Percentiles rank a stretch among this genome's conserved stretches.
These are phyloP conservation scores for Cottus gobio DNA, from an alignment of 2,113 vertebrate species.

Conservation along the genomic window DNA sequence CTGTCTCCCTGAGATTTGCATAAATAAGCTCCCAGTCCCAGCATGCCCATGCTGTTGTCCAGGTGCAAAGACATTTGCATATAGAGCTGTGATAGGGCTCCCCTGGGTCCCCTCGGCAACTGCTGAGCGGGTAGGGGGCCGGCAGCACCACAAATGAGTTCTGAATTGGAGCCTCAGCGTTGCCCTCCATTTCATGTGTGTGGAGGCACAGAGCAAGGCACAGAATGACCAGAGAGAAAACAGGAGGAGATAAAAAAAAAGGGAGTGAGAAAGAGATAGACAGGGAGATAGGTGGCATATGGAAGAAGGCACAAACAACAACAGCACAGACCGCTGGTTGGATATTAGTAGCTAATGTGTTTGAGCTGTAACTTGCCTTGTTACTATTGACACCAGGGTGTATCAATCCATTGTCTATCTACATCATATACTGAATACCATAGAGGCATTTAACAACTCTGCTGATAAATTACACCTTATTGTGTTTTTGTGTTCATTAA, in stretches of 20 bases:
- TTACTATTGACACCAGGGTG: conserved; percentile 50
- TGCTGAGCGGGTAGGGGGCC: conserved; percentile 93
- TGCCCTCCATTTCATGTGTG: conserved; percentile 83
- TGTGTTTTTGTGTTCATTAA: conserved; percentile 67
- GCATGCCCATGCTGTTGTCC: conserved; percentile 95
- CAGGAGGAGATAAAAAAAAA: conserved; percentile 61
- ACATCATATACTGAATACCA: conserved; percentile 57
- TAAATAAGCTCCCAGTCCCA: conserved; percentile 98
- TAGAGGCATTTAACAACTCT: conserved; percentile 53
- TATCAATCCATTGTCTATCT: conserved; percentile 64
- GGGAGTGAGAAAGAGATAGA: conserved; percentile 41
- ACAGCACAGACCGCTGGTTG: conserved; percentile 19
- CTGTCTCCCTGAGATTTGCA: conserved; percentile 98
- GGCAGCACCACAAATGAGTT: conserved; percentile 95
- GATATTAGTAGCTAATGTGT: conserved; percentile 38
- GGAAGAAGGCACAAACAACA: conserved; percentile 54
- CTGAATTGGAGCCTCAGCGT: conserved; percentile 93
- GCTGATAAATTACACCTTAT: conserved; percentile 61
- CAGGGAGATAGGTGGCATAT: conserved; percentile 53
- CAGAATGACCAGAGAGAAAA: conserved; percentile 73
- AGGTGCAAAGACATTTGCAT: conserved; percentile 99
- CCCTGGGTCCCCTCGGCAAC: conserved; percentile 96
- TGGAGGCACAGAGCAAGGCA: conserved; percentile 65
- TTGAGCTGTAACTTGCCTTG: conserved; percentile 59
- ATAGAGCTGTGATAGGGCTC: conserved; percentile 99